Base-by-base conservation (phyloP, 1,140 invertebrate species). In the Macrocentrus cingulum region DNA sequence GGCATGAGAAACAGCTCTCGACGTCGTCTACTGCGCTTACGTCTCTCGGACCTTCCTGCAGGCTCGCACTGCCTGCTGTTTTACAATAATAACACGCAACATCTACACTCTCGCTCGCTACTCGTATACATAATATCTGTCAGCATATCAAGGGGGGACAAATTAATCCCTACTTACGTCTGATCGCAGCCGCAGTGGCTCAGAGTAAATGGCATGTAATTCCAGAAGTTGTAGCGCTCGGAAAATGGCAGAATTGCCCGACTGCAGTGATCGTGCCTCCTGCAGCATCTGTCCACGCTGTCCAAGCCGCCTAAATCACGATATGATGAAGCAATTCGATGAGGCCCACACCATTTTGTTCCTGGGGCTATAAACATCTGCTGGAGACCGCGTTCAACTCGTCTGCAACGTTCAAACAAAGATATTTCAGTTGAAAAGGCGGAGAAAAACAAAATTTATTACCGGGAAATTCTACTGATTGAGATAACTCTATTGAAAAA, bases 171-270 rank as follows among this genome's bases (percentile, higher is more conserved):
- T n/a, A n/a, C n/a, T 80, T 82, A 92, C 91, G 88, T 91, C 75
- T 84, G 83, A 80, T 95, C 93, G 75, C 93, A 95, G 48, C 80
- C 81, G 77, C 92, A 95, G 70, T 93, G 89, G 54, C 89, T 91
- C n/a, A 94, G 77, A 5, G 91, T 94, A 77, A 89, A 91, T 29
- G 91, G 88, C 48, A 87, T 83, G 71, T 83, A 86, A 82, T 95
- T 95, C 83, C 90, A 90, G 57, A 88, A 81, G 58, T 86, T 85
- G 74, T 85, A 92, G 66, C 83, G 83, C 53, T 81, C 82, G 13
- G 82, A 82, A 69, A 93, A 85, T 11, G 83, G 84, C 22, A 84
- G 82, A 61, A 95, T 91, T 65, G 85, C 85, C 58, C 80, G 50
- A 70, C 85, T 78, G 69, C 88, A 88, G 64, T 85, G 82, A 79